These are phyloP conservation scores for Ptychodera flava DNA, from an alignment of 35 echinoderm and acorn worm genomes.

Conservation along the genomic window DNA sequence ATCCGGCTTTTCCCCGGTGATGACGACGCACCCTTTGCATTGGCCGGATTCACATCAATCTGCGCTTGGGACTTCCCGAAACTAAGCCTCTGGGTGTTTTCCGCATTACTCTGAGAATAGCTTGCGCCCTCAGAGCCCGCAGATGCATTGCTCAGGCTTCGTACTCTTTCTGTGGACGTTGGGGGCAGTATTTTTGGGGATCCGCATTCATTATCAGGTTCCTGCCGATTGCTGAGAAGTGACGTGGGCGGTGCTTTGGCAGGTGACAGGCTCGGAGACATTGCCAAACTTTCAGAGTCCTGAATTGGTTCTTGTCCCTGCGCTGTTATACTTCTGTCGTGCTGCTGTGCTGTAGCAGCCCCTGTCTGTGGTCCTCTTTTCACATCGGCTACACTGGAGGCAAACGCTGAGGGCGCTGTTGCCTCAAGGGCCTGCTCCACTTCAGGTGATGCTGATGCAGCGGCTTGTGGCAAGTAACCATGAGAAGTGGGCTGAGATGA, in stretches of 20 bases:
- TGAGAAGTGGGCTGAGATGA: neutral
- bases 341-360: too few relatives aligned
- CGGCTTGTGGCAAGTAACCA: neutral
- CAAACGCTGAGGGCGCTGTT: slow-evolving; percentile 37
- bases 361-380: too few relatives aligned
- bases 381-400: too few relatives aligned
- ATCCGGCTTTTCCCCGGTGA: slow-evolving; percentile 3
- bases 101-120: neutral
- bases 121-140: neutral
- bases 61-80: slow-evolving; percentile 47
- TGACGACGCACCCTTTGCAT: neutral
- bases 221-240: slow-evolving; percentile 16
- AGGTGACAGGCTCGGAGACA: slow-evolving; percentile 57
- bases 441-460: slow-evolving; percentile 33
- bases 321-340: too few relatives aligned
- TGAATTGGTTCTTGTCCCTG: neutral
- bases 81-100: neutral
- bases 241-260: slow-evolving; percentile 69
- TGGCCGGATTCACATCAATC: slow-evolving; percentile 45
- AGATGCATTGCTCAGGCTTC: slow-evolving; percentile 47
- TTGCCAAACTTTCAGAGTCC: neutral
- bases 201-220: slow-evolving; percentile 8
- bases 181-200: slow-evolving; percentile 82
- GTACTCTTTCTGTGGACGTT: slow-evolving; percentile 55
- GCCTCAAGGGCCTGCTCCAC: slow-evolving; percentile 58